Base-by-base conservation (phyloP, 2,113 vertebrate genomes). In the Cervus canadensis region DNA sequence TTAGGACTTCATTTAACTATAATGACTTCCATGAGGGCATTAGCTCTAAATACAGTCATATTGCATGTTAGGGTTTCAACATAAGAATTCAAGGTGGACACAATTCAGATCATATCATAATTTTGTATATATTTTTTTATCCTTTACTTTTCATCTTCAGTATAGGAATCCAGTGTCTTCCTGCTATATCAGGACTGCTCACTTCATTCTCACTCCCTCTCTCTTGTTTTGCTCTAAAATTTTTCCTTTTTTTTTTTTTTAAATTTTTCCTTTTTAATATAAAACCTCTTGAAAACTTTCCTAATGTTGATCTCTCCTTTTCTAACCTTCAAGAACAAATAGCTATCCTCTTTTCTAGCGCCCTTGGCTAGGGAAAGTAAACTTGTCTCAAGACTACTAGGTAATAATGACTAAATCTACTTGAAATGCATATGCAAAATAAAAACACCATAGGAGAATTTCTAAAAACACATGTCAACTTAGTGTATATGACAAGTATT, bases 381-480 rank as follows among this genome's bases (percentile, higher is more conserved):
- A 64, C 62, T 56, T 36, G 9, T 91, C 23, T 78, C 40, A 83
- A 95, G 17, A 76, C 7, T 82, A 76, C 28, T 36, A 89, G 21
- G 23, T 5, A 92, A 94, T 62, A 56, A 60, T 62, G 11, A 83
- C 45, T 88, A 76, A 95, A 82, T 62, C 11, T 62, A 78, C 23
- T n/a, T 78, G 23, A 89, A 86, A 91, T 83, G 3, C 12, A 33
- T 19, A 74, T 28, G 5, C 5, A 50, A 13, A 84, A 40, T 78
- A 89, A 86, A 79, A 92, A 54, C 26, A 86, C 23, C 6, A 60
- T 54, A 82, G 43, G 52, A 50, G 8, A 97, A 67, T 2, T 54
- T 79, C 91, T 86, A 64, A 50, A 14, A 95, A 82, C 2, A 92
- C 43, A 74, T 74, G 48, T 60, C 90, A 7, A 2, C 25, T 94